Evolutionary conservation across 2,113 vertebrate genomes (phyloP).

Genomic region (Triplophysa siluroides): DNA sequence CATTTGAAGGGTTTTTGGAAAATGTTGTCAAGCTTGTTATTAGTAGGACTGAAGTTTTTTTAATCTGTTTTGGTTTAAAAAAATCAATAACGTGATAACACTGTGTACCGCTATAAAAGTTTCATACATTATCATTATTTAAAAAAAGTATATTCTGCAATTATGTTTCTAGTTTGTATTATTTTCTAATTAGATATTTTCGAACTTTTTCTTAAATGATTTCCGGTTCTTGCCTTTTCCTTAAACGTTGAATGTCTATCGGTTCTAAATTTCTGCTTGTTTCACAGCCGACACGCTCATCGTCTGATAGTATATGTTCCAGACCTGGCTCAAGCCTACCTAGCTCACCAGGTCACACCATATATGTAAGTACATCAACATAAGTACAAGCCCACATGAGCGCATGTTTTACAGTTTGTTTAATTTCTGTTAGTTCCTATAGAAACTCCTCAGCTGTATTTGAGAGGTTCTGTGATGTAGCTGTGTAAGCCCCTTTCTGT

Average conservation of each 20-base stretch:
- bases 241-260: neutral
- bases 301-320: constrained; percentile 93
- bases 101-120: too few species aligned
- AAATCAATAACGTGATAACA: too few species aligned
- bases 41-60: too few species aligned
- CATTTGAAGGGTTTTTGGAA: too few species aligned
- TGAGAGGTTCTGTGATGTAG: neutral
- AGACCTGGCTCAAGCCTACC: constrained; percentile 92
- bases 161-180: too few species aligned
- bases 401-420: neutral
- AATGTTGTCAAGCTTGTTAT: too few species aligned
- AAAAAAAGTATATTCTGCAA: too few species aligned
- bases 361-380: constrained; percentile 87
- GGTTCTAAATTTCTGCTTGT: constrained; percentile 42
- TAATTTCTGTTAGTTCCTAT: neutral
- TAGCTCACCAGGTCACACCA: constrained; percentile 89
- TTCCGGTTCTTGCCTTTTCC: too few species aligned
- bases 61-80: too few species aligned
- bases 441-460: neutral
- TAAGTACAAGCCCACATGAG: constrained; percentile 5
- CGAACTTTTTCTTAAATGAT: too few species aligned
- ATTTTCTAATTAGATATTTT: too few species aligned
- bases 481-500: constrained; percentile 6
- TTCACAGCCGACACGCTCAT: constrained; percentile 86
- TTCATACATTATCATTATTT: too few species aligned